Evolutionary conservation across 2,797 vertebrate genomes (phyloP).

Genomic region (Pelochelys cantorii): DNA sequence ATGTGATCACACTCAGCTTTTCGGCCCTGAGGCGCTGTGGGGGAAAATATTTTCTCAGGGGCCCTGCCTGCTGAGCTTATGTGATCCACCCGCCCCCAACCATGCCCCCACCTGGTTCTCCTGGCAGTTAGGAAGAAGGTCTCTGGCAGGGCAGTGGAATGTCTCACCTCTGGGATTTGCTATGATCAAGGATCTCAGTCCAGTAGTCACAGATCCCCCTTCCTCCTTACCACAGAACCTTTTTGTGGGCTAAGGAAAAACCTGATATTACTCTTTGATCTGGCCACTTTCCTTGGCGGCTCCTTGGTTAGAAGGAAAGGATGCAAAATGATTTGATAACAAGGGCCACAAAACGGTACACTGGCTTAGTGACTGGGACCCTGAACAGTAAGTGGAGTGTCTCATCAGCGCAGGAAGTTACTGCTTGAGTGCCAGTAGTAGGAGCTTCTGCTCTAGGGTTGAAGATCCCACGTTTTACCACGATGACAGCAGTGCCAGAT

Average conservation of each 20-base stretch:
- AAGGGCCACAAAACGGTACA: neutral
- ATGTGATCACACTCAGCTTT: neutral
- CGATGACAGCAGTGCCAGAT: neutral
- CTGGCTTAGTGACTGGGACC: neutral
- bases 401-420: neutral
- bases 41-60: neutral
- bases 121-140: neutral
- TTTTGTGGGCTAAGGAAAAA: neutral
- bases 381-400: neutral
- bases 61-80: neutral
- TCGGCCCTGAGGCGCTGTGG: accelerated
- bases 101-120: too few relatives aligned
- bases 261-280: neutral
- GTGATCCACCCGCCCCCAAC: neutral
- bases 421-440: neutral
- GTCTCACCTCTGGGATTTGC: neutral
- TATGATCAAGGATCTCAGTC: neutral
- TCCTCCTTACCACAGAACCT: neutral
- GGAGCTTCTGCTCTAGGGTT: neutral
- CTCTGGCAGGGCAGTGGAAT: neutral
- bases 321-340: neutral
- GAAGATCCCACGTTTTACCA: neutral
- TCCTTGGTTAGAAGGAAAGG: neutral
- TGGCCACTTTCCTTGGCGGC: slow-evolving; percentile 24
- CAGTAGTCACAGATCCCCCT: neutral